phyloP scores from a whole-genome alignment of 2,888 invertebrate genomes.

The Cheilosia impressa region DNA sequence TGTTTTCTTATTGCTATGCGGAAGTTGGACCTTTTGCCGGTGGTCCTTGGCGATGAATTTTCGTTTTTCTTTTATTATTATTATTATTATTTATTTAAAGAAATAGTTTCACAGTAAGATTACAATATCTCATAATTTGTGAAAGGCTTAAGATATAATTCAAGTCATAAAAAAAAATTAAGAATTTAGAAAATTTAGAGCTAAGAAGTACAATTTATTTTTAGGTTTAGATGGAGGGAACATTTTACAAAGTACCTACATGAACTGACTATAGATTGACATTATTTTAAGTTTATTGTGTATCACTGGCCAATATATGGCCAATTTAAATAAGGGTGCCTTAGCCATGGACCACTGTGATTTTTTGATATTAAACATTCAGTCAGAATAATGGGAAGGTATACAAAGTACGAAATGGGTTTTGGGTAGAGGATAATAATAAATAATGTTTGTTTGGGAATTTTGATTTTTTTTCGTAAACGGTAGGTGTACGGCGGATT shows the following conservation, averaged over 20 bases:
- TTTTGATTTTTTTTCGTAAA: not conserved
- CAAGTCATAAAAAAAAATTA: too few species aligned
- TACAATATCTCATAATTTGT: too few species aligned
- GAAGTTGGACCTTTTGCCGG: not conserved
- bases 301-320: too few species aligned
- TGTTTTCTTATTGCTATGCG: constrained; percentile 1
- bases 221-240: too few species aligned
- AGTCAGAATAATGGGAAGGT: not conserved
- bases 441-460: constrained; percentile 3
- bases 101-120: too few species aligned
- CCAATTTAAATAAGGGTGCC: not conserved
- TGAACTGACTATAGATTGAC: too few species aligned
- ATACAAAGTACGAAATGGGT: not conserved
- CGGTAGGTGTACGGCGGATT: not conserved
- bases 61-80: constrained; percentile 1
- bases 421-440: not conserved
- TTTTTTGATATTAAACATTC: constrained; percentile 3
- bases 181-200: too few species aligned
- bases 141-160: too few species aligned
- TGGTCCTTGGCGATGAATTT: constrained; percentile 10
- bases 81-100: too few species aligned
- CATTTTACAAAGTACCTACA: too few species aligned
- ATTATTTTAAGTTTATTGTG: too few species aligned
- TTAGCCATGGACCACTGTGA: not conserved
- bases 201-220: too few species aligned